Evolutionary conservation across 2,888 invertebrate species (phyloP).

Genomic region (Nemotelus nigrinus): DNA sequence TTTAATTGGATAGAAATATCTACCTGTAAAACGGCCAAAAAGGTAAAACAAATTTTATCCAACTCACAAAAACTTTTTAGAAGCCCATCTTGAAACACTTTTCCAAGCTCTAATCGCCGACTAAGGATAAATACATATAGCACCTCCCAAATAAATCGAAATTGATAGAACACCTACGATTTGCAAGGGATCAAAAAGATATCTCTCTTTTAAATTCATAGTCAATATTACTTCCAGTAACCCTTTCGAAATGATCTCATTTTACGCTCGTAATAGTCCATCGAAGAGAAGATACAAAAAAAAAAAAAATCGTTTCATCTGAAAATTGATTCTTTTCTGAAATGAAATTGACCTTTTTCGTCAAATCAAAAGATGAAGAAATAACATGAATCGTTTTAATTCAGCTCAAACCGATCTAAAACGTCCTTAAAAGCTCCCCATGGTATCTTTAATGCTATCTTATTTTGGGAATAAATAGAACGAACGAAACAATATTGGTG

Average conservation of each 20-base stretch:
- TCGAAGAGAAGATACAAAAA: not conserved
- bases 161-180: not conserved
- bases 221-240: not conserved
- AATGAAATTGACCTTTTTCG: slow-evolving; percentile 18
- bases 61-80: too few species aligned
- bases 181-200: not conserved
- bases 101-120: too few species aligned
- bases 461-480: slow-evolving; percentile 3
- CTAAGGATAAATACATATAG: too few species aligned
- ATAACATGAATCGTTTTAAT: slow-evolving; percentile 12
- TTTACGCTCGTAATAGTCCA: not conserved
- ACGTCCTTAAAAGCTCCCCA: not conserved
- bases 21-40: too few species aligned
- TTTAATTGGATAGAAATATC: too few species aligned
- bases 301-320: not conserved
- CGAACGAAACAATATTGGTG: not conserved
- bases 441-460: slow-evolving; percentile 4
- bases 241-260: not conserved
- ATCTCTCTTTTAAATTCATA: not conserved
- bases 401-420: not conserved
- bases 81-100: too few species aligned
- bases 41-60: too few species aligned
- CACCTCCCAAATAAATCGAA: too few species aligned
- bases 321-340: not conserved
- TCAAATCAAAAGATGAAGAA: slow-evolving; percentile 13